These are phyloP conservation scores for Trachemys scripta DNA, from an alignment of 2,113 vertebrate species.

Conservation along the genomic window DNA sequence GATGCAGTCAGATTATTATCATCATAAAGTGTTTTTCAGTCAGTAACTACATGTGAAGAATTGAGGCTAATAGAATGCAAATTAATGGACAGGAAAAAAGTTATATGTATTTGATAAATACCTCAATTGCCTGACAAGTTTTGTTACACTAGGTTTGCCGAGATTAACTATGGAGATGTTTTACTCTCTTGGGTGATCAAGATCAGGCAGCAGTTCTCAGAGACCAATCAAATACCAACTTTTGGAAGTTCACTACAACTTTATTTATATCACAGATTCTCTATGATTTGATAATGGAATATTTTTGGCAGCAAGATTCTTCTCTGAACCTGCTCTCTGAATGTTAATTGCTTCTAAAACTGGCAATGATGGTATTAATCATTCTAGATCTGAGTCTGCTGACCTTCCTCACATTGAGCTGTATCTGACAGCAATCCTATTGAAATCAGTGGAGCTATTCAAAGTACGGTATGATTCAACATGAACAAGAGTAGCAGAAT, in stretches of 20 bases:
- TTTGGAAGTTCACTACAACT: not conserved
- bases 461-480: not conserved
- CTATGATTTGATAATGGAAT: not conserved
- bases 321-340: not conserved
- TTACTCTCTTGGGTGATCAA: not conserved
- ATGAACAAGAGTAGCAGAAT: not conserved
- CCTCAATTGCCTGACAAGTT: not conserved
- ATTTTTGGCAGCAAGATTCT: not conserved
- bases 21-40: not conserved
- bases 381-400: not conserved
- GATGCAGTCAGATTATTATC: not conserved
- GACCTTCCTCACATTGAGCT: not conserved
- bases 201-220: not conserved
- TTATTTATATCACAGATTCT: not conserved
- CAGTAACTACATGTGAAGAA: not conserved
- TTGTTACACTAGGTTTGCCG: not conserved
- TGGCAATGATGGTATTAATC: not conserved
- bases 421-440: not conserved
- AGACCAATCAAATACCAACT: not conserved
- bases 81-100: not conserved
- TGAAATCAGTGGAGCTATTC: not conserved
- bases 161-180: not conserved
- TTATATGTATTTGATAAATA: not conserved
- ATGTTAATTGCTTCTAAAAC: conserved; percentile 32
- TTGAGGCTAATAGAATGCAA: not conserved